Evolutionary conservation across 2,113 vertebrate genomes (phyloP).

Genomic region (Elaphurus davidianus): DNA sequence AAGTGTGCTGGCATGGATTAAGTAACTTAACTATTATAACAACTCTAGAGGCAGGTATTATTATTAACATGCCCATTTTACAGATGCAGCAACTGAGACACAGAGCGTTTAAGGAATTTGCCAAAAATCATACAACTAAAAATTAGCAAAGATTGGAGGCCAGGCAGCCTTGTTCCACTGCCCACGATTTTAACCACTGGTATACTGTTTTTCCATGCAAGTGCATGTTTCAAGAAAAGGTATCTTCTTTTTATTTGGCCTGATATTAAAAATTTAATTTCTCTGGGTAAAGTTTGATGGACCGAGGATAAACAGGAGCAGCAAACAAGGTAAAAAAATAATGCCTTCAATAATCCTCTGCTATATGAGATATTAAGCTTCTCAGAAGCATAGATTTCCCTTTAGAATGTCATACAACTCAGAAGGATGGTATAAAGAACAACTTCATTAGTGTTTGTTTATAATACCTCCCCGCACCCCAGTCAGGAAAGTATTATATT

Average conservation of each 20-base stretch:
- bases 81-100: not conserved
- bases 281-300: not conserved
- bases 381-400: not conserved
- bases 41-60: not conserved
- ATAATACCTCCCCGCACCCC: not conserved
- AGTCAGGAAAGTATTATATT: not conserved
- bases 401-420: not conserved
- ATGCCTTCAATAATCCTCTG: not conserved
- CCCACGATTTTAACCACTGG: not conserved
- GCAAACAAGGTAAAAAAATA: not conserved
- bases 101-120: not conserved
- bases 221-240: not conserved
- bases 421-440: not conserved
- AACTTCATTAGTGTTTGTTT: not conserved
- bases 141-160: not conserved
- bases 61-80: not conserved
- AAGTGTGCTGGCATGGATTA: not conserved
- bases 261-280: not conserved
- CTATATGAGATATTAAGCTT: not conserved
- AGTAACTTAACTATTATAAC: not conserved
- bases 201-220: not conserved
- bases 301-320: not conserved
- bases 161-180: not conserved
- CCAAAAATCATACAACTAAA: not conserved
- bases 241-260: not conserved